These are phyloP conservation scores for Leucoptera coffeella DNA, from an alignment of 2,888 invertebrate genomes.

Conservation along the genomic window DNA sequence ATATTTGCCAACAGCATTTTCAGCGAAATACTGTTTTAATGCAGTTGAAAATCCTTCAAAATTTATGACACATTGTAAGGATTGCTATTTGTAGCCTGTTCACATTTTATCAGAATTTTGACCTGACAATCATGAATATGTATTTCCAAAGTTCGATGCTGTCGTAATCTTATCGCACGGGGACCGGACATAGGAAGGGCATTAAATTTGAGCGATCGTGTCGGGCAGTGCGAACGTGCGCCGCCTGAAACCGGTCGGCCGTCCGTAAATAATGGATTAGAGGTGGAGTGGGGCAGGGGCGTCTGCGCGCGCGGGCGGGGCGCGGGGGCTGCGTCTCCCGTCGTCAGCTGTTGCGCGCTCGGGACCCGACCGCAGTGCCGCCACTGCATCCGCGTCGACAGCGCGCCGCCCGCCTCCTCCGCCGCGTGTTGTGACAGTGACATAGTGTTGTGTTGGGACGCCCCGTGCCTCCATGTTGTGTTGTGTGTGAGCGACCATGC, in stretches of 20 bases:
- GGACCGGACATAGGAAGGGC: constrained; percentile 52
- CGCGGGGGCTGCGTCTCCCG: constrained; percentile 37
- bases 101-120: no score
- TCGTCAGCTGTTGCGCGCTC: constrained; percentile 52
- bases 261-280: constrained; percentile 52
- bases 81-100: no score
- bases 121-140: no score
- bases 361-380: constrained; percentile 36
- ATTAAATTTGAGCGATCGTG: constrained; percentile 47
- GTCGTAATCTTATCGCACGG: constrained; percentile 45
- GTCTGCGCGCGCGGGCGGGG: constrained; percentile 12
- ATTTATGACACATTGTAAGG: no score
- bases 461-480: constrained; percentile 16
- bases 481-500: constrained; percentile 20
- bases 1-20: no score
- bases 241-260: constrained; percentile 45
- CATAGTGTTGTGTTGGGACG: constrained; percentile 18
- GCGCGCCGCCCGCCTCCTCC: constrained; percentile 16
- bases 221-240: constrained; percentile 35
- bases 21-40: no score
- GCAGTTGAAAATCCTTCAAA: no score
- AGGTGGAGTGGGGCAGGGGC: constrained; percentile 40
- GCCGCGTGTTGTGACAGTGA: constrained; percentile 13
- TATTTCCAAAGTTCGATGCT: no score
- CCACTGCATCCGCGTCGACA: constrained; percentile 46